Percentiles rank a stretch among this genome's conserved stretches.
These are phyloP conservation scores for Melieria omissa DNA, from an alignment of 2,888 invertebrate species.

Conservation along the genomic window DNA sequence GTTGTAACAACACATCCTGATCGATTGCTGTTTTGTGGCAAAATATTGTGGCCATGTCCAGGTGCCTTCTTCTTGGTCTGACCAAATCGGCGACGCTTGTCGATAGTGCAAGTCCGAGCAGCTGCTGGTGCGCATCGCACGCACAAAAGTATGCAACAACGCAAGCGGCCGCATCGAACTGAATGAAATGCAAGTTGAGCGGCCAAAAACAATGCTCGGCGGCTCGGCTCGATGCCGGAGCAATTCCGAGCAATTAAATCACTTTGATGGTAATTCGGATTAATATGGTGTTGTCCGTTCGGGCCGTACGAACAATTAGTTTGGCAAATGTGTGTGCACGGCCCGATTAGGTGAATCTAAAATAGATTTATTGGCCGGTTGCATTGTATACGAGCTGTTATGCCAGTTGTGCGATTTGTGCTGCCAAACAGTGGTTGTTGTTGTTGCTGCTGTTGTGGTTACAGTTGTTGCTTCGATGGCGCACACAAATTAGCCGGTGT, in stretches of 20 bases:
- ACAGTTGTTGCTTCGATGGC: neutral
- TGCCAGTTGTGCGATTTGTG: constrained; percentile 44
- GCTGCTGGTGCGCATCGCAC: constrained; percentile 12
- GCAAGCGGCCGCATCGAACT: neutral
- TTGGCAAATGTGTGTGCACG: constrained; percentile 44
- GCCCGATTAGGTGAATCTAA: constrained; percentile 52
- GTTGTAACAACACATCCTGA: constrained; percentile 43
- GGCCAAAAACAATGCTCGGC: neutral
- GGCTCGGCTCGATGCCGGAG: constrained; percentile 20
- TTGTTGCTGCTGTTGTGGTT: constrained; percentile 10
- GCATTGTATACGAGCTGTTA: constrained; percentile 52
- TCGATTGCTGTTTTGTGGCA: constrained; percentile 58
- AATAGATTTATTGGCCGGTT: constrained; percentile 52
- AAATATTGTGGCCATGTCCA: constrained; percentile 47
- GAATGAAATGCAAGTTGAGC: neutral
- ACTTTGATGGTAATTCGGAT: constrained; percentile 68
- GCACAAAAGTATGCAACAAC: too few relatives aligned
- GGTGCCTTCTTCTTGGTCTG: neutral
- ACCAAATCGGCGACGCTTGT: neutral
- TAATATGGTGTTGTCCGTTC: constrained; percentile 66
- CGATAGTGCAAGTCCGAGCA: constrained; percentile 49
- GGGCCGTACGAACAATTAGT: constrained; percentile 62
- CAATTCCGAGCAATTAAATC: constrained; percentile 68
- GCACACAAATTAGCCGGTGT: constrained; percentile 14
- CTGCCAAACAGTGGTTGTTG: neutral